Conservation (phyloP, 2,888 invertebrate genomes). For the Apoderus coryli region DNA sequence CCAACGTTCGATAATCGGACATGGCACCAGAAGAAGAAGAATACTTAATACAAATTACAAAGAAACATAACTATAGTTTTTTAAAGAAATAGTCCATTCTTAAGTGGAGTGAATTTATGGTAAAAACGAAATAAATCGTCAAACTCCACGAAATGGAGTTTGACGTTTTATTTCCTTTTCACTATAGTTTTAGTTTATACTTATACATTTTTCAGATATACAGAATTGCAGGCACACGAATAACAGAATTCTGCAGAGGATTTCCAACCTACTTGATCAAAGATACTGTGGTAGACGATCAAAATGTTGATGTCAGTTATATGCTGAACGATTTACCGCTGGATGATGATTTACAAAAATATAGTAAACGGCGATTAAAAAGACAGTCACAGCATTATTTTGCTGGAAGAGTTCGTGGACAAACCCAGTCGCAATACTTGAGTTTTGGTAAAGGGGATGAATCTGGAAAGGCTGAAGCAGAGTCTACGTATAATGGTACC, state of each 20-base stretch:
- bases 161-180: no score
- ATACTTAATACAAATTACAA: no score
- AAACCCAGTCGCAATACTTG: constrained; percentile 74
- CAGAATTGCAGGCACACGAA: constrained; percentile 32
- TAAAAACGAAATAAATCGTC: no score
- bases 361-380: constrained; percentile 15
- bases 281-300: constrained; percentile 16
- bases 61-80: no score
- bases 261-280: constrained; percentile 31
- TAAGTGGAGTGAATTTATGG: no score
- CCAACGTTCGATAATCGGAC: no score
- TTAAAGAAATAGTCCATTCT: no score
- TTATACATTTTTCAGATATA: constrained; percentile 27
- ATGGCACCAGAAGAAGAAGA: no score
- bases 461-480: constrained; percentile 68
- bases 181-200: no score
- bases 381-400: constrained; percentile 25
- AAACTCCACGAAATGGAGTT: no score
- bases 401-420: constrained; percentile 45
- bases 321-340: constrained; percentile 22
- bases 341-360: constrained; percentile 23
- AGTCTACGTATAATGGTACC: constrained; percentile 56
- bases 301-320: constrained; percentile 14
- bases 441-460: constrained; percentile 43
- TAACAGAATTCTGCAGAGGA: constrained; percentile 35